Percentiles rank a stretch among this genome's conserved stretches.
These are phyloP conservation scores for Branchellion lobata DNA, from an alignment of 2,888 invertebrate species.

Conservation along the genomic window DNA sequence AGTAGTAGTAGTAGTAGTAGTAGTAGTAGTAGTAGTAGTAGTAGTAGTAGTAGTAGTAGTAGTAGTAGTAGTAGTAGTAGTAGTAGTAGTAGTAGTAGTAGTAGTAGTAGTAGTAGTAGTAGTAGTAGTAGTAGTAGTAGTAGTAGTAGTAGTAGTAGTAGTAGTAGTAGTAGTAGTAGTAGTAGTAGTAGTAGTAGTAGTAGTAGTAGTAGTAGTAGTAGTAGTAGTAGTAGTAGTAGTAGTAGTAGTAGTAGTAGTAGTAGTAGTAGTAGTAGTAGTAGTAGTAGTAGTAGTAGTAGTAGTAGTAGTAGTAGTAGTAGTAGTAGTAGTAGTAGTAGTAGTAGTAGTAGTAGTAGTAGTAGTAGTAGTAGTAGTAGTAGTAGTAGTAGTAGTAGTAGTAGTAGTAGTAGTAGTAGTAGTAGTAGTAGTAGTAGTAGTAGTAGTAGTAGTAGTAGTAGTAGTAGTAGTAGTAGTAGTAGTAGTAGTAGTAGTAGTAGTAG, in stretches of 20 bases:
- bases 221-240: background rate
- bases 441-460: background rate
- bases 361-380: background rate
- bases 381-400: background rate
- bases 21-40: background rate
- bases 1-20: background rate
- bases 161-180: background rate
- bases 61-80: background rate
- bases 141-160: background rate
- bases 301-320: background rate
- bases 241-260: conserved; percentile 31
- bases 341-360: background rate
- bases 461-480: background rate
- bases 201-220: background rate
- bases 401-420: background rate
- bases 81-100: background rate
- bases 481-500: background rate
- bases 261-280: conserved; percentile 21
- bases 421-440: background rate
- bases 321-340: background rate
- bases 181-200: background rate
- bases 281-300: background rate
- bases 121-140: background rate
- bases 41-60: background rate
- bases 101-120: background rate